These are phyloP conservation scores for Mycalesis mineus DNA, from an alignment of 2,888 invertebrate species.

Conservation along the genomic window DNA sequence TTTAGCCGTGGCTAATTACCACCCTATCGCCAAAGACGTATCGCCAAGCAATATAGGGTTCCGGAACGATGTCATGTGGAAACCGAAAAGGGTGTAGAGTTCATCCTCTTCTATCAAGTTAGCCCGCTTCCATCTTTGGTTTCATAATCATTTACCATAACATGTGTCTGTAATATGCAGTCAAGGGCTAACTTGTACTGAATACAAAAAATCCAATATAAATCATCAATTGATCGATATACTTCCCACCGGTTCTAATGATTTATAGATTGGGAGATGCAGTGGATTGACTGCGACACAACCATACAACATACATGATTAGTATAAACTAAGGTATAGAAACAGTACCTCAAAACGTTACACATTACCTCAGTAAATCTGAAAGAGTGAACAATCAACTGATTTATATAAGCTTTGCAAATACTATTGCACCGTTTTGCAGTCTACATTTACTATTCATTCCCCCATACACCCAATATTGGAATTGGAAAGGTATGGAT, in stretches of 20 bases:
- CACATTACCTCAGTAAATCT: slow-evolving; percentile 19
- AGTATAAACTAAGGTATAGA: neutral
- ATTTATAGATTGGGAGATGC: neutral
- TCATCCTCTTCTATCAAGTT: no score
- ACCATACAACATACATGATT: no score
- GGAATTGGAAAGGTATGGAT: slow-evolving; percentile 35
- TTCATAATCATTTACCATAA: no score
- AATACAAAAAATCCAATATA: no score
- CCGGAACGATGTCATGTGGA: no score
- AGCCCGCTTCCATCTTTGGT: no score
- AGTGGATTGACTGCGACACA: neutral
- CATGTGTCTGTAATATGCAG: no score
- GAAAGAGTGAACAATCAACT: slow-evolving; percentile 32
- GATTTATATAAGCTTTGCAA: slow-evolving; percentile 46
- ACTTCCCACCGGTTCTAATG: neutral
- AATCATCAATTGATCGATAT: neutral
- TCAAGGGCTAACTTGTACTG: no score
- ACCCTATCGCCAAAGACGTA: no score
- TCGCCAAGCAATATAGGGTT: no score
- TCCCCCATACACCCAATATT: slow-evolving; percentile 29
- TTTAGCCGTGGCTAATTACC: no score
- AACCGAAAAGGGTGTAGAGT: no score
- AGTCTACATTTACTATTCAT: slow-evolving; percentile 44
- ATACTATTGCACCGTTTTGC: slow-evolving; percentile 40
- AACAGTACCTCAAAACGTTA: slow-evolving; percentile 1